phyloP scores from a whole-genome alignment of 2,113 vertebrate species.

The Callorhinus ursinus region DNA sequence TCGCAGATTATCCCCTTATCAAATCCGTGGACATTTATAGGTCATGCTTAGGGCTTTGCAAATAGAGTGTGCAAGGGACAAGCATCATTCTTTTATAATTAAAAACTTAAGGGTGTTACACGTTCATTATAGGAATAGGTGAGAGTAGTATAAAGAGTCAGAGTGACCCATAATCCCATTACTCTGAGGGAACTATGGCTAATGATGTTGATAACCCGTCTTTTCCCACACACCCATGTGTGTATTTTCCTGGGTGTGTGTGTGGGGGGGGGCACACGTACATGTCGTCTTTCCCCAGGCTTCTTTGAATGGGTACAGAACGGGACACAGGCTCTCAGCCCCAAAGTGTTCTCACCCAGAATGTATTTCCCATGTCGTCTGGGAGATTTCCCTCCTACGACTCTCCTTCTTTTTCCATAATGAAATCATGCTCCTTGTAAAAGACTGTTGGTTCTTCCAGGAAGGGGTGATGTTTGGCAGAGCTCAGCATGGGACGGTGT shows the following conservation, averaged over 20 bases:
- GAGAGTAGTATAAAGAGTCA: neutral
- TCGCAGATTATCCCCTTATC: neutral
- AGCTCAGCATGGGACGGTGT: neutral
- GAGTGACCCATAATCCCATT: neutral
- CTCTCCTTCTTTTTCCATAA: conserved; percentile 13
- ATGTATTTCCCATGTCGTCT: neutral
- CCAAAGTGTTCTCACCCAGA: neutral
- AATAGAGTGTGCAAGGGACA: neutral
- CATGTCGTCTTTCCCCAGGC: neutral
- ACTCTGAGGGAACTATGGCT: neutral
- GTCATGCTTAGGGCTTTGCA: conserved; percentile 47
- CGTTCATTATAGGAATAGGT: neutral
- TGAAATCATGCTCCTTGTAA: neutral
- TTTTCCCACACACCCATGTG: neutral
- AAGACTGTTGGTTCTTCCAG: conserved; percentile 7
- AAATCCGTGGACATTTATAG: conserved; percentile 30
- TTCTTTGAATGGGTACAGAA: neutral
- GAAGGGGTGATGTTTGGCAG: neutral
- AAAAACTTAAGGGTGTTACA: conserved; percentile 30
- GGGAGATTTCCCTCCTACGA: neutral
- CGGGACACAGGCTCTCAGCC: neutral
- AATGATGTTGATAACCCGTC: neutral
- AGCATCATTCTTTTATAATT: conserved; percentile 11
- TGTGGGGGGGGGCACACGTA: neutral
- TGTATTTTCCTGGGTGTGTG: neutral